Conservation (phyloP, 2,888 invertebrate genomes). For the Aradus depressus region DNA sequence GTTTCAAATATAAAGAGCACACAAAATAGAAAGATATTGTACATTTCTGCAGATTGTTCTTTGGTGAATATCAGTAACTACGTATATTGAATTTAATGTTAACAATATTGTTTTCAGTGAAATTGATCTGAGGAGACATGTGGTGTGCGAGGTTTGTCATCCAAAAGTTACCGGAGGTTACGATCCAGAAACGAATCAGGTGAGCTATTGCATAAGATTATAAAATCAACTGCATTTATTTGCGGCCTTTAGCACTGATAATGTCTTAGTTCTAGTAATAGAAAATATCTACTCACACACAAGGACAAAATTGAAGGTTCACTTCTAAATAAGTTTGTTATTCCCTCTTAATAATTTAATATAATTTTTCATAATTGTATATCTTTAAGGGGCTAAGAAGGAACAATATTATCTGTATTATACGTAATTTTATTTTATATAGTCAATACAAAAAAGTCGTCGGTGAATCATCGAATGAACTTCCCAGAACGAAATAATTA, state of each 20-base stretch:
- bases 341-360: background rate
- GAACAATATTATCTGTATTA: no score
- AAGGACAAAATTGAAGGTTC: no score
- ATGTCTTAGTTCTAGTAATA: background rate
- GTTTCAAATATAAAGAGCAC: no score
- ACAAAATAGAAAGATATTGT: background rate
- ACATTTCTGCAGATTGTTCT: background rate
- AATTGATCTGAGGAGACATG: slow-evolving; percentile 73
- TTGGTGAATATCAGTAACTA: background rate
- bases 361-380: background rate
- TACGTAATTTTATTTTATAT: no score
- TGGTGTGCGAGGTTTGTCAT: slow-evolving; percentile 86
- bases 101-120: slow-evolving; percentile 46
- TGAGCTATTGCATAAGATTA: slow-evolving; percentile 31
- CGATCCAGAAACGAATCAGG: slow-evolving; percentile 72
- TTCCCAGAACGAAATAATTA: no score
- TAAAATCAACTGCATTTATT: no score
- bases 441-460: no score
- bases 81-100: background rate
- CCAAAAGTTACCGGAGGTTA: slow-evolving; percentile 79
- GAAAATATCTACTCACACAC: background rate
- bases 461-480: no score
- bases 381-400: no score
- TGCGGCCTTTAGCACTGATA: no score
- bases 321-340: background rate